A percentile compares a stretch with the other conserved stretches of the same genome.
Evolutionary conservation across 2,888 invertebrate genomes (phyloP).

Genomic region (Criorhina ranunculi): DNA sequence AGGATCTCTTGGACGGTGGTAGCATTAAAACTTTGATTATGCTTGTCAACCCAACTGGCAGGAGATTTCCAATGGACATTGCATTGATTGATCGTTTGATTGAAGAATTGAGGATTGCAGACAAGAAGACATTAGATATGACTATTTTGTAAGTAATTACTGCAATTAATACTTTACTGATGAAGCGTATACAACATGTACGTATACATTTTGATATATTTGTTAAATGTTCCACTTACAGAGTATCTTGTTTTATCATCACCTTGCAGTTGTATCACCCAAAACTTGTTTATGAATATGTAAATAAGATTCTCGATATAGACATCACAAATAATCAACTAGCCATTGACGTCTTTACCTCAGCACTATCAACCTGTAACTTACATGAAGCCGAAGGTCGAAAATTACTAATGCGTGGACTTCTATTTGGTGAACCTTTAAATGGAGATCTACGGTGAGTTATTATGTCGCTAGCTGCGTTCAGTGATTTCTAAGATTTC

Average conservation of each 20-base stretch:
- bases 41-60: neutral
- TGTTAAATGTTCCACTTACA: too few relatives aligned
- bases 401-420: slow-evolving; percentile 69
- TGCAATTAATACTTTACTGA: neutral
- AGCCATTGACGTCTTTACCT: slow-evolving; percentile 25
- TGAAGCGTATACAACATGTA: neutral
- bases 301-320: slow-evolving; percentile 48
- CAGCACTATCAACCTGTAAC: neutral
- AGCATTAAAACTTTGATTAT: slow-evolving; percentile 17
- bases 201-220: too few relatives aligned
- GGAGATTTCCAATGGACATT: neutral
- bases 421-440: slow-evolving; percentile 79
- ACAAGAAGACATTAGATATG: slow-evolving; percentile 26
- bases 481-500: neutral
- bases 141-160: slow-evolving; percentile 30
- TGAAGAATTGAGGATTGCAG: slow-evolving; percentile 11
- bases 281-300: slow-evolving; percentile 3
- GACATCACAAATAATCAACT: slow-evolving; percentile 35
- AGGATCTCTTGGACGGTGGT: slow-evolving; percentile 25
- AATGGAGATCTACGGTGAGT: slow-evolving; percentile 80
- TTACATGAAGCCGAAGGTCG: slow-evolving; percentile 11
- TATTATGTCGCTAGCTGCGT: neutral
- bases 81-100: slow-evolving; percentile 21
- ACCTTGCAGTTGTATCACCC: slow-evolving; percentile 29
- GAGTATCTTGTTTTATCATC: slow-evolving; percentile 16